phyloP scores from a whole-genome alignment of 2,113 vertebrate genomes.

The Nesoenas mayeri region DNA sequence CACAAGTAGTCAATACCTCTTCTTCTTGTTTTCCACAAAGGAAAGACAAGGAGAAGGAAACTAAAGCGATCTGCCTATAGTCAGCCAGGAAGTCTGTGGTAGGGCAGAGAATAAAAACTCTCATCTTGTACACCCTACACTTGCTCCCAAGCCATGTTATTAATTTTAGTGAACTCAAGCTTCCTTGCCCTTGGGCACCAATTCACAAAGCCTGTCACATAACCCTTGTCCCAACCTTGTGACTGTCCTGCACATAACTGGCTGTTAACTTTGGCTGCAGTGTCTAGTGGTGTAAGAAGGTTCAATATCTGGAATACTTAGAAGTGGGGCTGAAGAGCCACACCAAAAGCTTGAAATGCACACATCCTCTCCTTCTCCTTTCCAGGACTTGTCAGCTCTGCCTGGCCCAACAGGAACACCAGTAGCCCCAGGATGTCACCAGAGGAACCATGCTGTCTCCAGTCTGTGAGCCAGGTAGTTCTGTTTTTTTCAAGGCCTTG shows the following conservation, averaged over 20 bases:
- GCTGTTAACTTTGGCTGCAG: not conserved
- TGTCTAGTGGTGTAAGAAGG: not conserved
- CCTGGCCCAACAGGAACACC: not conserved
- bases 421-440: not conserved
- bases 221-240: not conserved
- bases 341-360: not conserved
- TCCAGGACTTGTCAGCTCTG: not conserved
- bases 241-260: not conserved
- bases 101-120: not conserved
- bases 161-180: not conserved
- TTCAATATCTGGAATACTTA: not conserved
- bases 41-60: not conserved
- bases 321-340: not conserved
- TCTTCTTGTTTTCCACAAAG: not conserved
- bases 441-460: not conserved
- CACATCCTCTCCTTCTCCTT: not conserved
- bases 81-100: not conserved
- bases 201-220: not conserved
- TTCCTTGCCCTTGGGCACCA: not conserved
- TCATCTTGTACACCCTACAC: not conserved
- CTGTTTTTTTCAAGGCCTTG: not conserved
- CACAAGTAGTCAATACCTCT: not conserved
- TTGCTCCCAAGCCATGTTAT: not conserved
- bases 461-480: not conserved
- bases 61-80: not conserved